Base-by-base conservation (phyloP, 2,888 invertebrate genomes). In the Ormia ochracea region DNA sequence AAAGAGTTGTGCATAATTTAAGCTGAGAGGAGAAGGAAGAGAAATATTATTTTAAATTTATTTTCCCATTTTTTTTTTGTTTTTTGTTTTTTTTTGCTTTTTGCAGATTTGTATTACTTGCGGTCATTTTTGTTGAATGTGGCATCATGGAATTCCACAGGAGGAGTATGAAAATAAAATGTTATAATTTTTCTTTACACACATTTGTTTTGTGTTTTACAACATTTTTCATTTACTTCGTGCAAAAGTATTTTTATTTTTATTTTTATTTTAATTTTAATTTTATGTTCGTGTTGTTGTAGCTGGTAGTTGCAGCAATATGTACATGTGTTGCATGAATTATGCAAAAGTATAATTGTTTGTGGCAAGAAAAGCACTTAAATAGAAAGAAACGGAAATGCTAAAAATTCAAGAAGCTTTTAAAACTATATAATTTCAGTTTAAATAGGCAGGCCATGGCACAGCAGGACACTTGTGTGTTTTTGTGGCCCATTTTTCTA, bases 261-360 rank as follows among this genome's bases (percentile, higher is more conserved):
- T 48, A 73, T 59, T 41, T 38, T 26, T 65, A 38, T 3, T 74
- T 74, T 31, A 58, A 73, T 59, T 68, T 50, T 9, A 41, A 52
- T 26, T 61, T 52, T 9, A 10, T 14, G 63, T 43, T 56, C 14
- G 45, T 70, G 14, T 7, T 21, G 43, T 17, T 19, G n/a, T 38
- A 14, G 28, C 9, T 23, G 31, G 19, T 21, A 58, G 41, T 41
- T 61, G 23, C 68, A 59, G 26, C 63, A 10, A 28, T 2, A 31
- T 52, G 59, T 61, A 45, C 78, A 69, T 69, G 68, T 74, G 74
- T 65, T 79, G 68, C 73, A 68, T 78, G 78, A 79, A 74, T 74
- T 79, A 79, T 70, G 69, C 69, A 76, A 58, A 45, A 59, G 21
- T 69, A 79, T 79, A 79, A 79, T 79, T 79, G 74, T 79, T 79